phyloP scores from a whole-genome alignment of 2,113 vertebrate genomes.

The Limanda limanda region DNA sequence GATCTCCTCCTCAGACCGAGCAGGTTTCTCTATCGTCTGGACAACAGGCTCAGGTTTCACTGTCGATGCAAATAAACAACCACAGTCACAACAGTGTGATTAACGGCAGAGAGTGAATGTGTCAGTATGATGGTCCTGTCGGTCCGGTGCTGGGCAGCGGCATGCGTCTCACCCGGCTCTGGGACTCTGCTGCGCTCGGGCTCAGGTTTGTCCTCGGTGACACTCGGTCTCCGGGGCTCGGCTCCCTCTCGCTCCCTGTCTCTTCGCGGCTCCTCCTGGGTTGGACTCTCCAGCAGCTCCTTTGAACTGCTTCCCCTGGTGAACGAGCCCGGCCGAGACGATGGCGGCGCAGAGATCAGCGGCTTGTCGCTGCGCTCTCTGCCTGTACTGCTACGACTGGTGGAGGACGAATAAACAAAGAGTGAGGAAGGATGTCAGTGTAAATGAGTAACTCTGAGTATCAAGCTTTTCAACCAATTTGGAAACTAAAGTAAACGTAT shows the following conservation, averaged over 20 bases:
- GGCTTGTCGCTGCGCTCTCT: slow-evolving; percentile 93
- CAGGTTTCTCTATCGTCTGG: slow-evolving; percentile 80
- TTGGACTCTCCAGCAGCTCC: slow-evolving; percentile 87
- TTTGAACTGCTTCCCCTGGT: slow-evolving; percentile 87
- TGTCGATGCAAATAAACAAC: slow-evolving; percentile 50
- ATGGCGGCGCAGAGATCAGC: slow-evolving; percentile 72
- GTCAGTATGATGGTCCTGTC: background rate
- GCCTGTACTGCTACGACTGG: slow-evolving; percentile 83
- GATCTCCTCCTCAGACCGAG: slow-evolving; percentile 89
- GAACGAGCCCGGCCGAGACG: slow-evolving; percentile 81
- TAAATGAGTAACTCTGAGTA: too few relatives aligned
- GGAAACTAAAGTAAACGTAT: too few relatives aligned
- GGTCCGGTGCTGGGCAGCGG: background rate
- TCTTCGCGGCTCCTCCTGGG: slow-evolving; percentile 84
- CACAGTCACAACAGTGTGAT: background rate
- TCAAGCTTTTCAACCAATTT: too few relatives aligned
- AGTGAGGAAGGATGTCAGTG: too few relatives aligned
- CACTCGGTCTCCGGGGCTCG: slow-evolving; percentile 86
- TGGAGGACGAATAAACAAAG: background rate
- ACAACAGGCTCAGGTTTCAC: slow-evolving; percentile 85
- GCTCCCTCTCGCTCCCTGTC: slow-evolving; percentile 83
- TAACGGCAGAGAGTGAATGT: background rate
- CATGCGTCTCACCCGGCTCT: slow-evolving; percentile 84
- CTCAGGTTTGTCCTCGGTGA: slow-evolving; percentile 85
- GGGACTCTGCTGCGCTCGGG: slow-evolving; percentile 79